Evolutionary conservation across 2,797 vertebrate genomes (phyloP).

Genomic region (Catamblyrhynchus diadema): DNA sequence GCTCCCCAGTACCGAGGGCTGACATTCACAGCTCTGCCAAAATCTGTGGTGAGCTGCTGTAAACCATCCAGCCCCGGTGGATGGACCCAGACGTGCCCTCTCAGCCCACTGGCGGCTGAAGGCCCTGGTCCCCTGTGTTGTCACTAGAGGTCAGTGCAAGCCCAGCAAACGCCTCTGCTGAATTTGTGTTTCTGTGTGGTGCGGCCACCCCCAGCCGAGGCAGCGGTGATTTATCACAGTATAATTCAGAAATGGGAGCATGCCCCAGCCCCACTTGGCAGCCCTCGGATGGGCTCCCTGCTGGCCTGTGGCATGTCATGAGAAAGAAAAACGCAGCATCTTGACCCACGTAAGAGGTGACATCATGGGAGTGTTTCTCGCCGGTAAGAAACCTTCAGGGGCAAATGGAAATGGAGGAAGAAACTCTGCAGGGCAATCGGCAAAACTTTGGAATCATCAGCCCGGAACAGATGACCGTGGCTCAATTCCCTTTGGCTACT

Average conservation of each 20-base stretch:
- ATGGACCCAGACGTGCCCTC: accelerated
- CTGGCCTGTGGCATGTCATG: background rate
- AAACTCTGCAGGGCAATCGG: background rate
- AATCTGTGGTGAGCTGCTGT: background rate
- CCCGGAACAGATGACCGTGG: background rate
- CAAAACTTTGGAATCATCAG: background rate
- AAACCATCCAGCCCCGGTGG: accelerated
- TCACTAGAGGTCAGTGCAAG: constrained; percentile 78
- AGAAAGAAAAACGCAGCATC: background rate
- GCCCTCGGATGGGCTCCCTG: background rate
- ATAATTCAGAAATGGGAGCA: background rate
- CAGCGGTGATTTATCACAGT: background rate
- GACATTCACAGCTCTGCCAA: background rate
- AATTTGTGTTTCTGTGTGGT: background rate
- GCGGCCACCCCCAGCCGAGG: no score
- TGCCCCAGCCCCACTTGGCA: background rate
- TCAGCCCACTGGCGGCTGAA: background rate
- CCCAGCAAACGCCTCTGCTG: constrained; percentile 7
- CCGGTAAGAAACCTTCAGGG: background rate
- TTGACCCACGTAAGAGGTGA: background rate
- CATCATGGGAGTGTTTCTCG: accelerated
- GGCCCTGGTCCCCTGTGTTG: background rate
- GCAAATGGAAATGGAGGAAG: background rate
- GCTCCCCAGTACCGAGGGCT: background rate
- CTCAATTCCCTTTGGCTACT: background rate